phyloP scores from a whole-genome alignment of 2,113 vertebrate species.

The Xiphophorus maculatus region DNA sequence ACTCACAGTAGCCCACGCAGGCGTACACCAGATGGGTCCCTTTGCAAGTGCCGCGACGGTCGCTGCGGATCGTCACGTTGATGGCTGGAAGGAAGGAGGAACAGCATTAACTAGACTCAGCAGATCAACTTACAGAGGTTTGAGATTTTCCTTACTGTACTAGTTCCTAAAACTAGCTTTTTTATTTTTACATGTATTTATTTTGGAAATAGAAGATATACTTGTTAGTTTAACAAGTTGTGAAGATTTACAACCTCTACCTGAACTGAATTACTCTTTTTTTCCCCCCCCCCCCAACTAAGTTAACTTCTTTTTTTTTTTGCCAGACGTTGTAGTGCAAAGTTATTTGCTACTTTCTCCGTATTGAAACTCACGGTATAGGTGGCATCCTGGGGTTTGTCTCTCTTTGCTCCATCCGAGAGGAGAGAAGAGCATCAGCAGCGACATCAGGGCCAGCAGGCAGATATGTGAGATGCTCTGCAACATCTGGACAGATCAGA shows the following conservation, averaged over 20 bases:
- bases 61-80: slow-evolving; percentile 88
- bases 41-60: slow-evolving; percentile 83
- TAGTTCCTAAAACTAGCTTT: not conserved
- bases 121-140: not conserved
- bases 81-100: slow-evolving; percentile 75
- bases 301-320: not conserved
- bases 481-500: slow-evolving; percentile 75
- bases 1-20: slow-evolving; percentile 91
- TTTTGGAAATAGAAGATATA: not conserved
- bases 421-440: slow-evolving; percentile 71
- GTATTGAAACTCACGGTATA: slow-evolving; percentile 79
- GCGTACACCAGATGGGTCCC: slow-evolving; percentile 83
- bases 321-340: too few species aligned
- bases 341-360: not conserved
- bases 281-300: not conserved
- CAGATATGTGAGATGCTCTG: slow-evolving; percentile 58
- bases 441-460: slow-evolving; percentile 66
- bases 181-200: not conserved
- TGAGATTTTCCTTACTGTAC: not conserved
- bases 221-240: not conserved
- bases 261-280: not conserved
- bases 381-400: slow-evolving; percentile 82
- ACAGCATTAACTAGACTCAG: not conserved
- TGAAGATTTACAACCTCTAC: not conserved
- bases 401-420: slow-evolving; percentile 65